Percentiles rank a stretch among this genome's conserved stretches.
Conservation (phyloP, 2,888 invertebrate species). For the Acronicta leporina region DNA sequence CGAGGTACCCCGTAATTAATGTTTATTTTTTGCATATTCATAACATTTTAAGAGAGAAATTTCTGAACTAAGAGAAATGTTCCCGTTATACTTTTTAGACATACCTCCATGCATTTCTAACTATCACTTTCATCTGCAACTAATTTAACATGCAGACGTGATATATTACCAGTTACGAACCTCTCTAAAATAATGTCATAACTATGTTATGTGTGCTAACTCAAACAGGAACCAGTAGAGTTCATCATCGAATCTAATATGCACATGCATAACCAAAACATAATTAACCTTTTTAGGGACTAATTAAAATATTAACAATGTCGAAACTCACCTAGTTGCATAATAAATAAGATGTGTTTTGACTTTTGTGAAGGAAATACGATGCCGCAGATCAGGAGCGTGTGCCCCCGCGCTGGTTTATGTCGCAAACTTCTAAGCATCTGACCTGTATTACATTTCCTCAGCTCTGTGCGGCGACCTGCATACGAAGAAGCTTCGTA, state of each 20-base stretch:
- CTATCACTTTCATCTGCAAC: slow-evolving; percentile 51
- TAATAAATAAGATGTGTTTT: slow-evolving; percentile 34
- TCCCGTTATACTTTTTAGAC: slow-evolving; percentile 26
- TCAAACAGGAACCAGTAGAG: slow-evolving; percentile 20
- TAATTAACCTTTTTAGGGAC: slow-evolving; percentile 44
- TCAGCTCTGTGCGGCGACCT: slow-evolving; percentile 34
- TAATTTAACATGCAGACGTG: slow-evolving; percentile 40
- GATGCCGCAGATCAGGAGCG: slow-evolving; percentile 46
- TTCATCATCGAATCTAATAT: slow-evolving; percentile 21
- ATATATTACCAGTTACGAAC: slow-evolving; percentile 26
- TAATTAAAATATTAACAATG: slow-evolving; percentile 40
- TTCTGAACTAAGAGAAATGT: slow-evolving; percentile 46
- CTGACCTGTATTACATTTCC: slow-evolving; percentile 61
- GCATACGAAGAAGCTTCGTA: slow-evolving; percentile 31
- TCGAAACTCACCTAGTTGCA: slow-evolving; percentile 41
- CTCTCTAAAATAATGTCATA: slow-evolving; percentile 24
- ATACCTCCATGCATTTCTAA: slow-evolving; percentile 21
- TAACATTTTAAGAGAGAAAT: slow-evolving; percentile 53
- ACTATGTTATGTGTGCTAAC: slow-evolving; percentile 21
- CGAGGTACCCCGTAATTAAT: slow-evolving; percentile 42
- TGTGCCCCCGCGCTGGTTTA: slow-evolving; percentile 41
- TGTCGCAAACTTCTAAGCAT: slow-evolving; percentile 65
- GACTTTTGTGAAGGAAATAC: slow-evolving; percentile 25
- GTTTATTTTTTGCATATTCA: slow-evolving; percentile 58
- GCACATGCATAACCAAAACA: slow-evolving; percentile 27